Evolutionary conservation across 1,140 invertebrate genomes (phyloP), one percentile per base, ranked within the genome.

Genomic region (Arion vulgaris): DNA sequence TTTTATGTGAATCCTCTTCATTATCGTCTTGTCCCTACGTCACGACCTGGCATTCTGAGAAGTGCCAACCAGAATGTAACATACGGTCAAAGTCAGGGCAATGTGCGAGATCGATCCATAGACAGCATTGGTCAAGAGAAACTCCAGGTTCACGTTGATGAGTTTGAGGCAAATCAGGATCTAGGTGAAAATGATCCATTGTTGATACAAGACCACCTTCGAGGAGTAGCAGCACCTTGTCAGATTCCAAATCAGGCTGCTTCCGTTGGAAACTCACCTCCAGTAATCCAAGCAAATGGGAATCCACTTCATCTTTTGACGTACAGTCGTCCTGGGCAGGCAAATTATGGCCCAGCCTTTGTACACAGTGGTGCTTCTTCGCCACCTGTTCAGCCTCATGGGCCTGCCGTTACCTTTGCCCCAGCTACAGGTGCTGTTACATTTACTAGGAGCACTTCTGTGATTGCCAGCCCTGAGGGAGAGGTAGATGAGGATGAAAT

Each of bases 401-500:
- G 19, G 9, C 74, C 74, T 49, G 51, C 32, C 32, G 74, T 76
- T 0, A 76, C 74, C 26, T 76, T 5, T 76, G 74, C 51, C 11
- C 74, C 74, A 17, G 45, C 74, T 26, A 53, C 74, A 57, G 74
- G 34, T 5, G 49, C 74, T 38, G 74, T 45, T 17, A 80, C 68
- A 28, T 81, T 81, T 36, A 81, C 69, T 2, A 39, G 80, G 15
- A 81, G 80, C 36, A 73, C 71, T 13, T 81, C 80, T 0, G 80
- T 81, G 15, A 81, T 81, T 66, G 80, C 80, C 45, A 81, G 69
- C 32, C 80, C 80, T 5, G 80, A 81, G 36, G 80, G 80, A n/a
- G 80, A 81, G 38, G 80, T 81, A 36, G 80, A 81, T 39, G 80
- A 81, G 49, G 80, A 81, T 26, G 68, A 68, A n/a, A 73, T 81